Base-by-base conservation (phyloP, 1,140 invertebrate species). In the Calliopsis andreniformis region DNA sequence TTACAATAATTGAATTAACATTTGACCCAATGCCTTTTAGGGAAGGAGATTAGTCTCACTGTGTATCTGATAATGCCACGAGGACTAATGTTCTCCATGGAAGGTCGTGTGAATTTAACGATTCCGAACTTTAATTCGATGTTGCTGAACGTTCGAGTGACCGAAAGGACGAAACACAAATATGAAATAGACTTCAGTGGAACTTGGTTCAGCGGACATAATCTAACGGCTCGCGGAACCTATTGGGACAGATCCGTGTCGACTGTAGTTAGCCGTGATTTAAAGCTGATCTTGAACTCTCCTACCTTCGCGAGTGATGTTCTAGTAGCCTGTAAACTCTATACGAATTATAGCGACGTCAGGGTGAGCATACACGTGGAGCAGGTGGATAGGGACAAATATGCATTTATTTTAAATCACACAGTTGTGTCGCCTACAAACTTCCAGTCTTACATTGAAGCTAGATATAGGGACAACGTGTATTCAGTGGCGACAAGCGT, bases 131-230 rank as follows among this genome's bases (percentile, higher is more conserved):
- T 94, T 56, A 93, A 93, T 56, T 94, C 95, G 0, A 93, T 95
- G 91, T 82, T 94, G 0, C 82, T 94, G 7, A 89, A 92, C 32
- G 79, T 92, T 0, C 92, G 93, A 66, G 88, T 95, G n/a, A 92
- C 89, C 0, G 95, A 95, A 85, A 93, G 93, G 80, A 84, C 85
- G 2, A 84, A 87, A 25, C 92, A 92, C 18, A 93, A 94, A 51
- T 95, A 94, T 82, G 93, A 94, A 92, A 87, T 96, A 6, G 94
- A 95, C 51, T 92, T 96, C 39, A 91, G 93, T 4, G 95, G 95
- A 0, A 93, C 94, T 0, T 97, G 96, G 96, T 97, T 97, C 85
- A 96, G 95, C 69, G 95, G 95, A 2, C 94, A 96, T 63, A 96
- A 95, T 49, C 92, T 95, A 32, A 94, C 93, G 5, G 90, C 94